phyloP scores from a whole-genome alignment of 2,888 invertebrate genomes.

The Leptinotarsa peninsularis region DNA sequence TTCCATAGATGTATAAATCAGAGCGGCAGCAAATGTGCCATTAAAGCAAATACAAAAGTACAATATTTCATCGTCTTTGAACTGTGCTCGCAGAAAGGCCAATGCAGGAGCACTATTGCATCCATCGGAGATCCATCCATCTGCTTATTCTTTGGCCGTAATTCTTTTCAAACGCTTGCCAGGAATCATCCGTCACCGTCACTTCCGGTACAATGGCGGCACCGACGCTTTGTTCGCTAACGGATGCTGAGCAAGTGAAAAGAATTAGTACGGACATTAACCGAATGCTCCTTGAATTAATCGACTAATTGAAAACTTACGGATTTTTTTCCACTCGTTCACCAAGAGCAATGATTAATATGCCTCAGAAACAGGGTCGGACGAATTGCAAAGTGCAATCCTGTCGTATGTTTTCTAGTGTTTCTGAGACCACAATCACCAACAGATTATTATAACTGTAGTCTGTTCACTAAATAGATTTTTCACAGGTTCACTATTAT shows the following conservation, averaged over 20 bases:
- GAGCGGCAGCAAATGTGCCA: conserved; percentile 49
- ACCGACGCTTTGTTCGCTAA: conserved; percentile 61
- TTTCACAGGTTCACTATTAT: too few relatives aligned
- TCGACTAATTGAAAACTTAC: conserved; percentile 63
- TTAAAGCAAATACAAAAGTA: conserved; percentile 60
- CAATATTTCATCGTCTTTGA: conserved; percentile 60
- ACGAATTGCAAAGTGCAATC: not conserved
- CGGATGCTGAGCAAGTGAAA: conserved; percentile 56
- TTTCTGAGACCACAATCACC: not conserved
- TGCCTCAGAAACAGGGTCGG: not conserved
- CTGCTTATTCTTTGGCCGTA: conserved; percentile 63
- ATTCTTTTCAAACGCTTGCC: conserved; percentile 63
- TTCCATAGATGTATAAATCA: conserved; percentile 32
- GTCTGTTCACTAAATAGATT: too few relatives aligned
- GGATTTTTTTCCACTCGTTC: conserved; percentile 47
- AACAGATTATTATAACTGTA: too few relatives aligned
- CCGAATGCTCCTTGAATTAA: conserved; percentile 62
- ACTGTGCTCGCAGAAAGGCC: conserved; percentile 51
- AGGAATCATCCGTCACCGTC: conserved; percentile 66
- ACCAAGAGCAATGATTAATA: not conserved
- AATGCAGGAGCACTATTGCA: conserved; percentile 58
- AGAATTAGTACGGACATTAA: conserved; percentile 62
- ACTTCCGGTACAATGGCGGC: conserved; percentile 65
- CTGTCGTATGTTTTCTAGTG: not conserved
- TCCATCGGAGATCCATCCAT: conserved; percentile 63